Conservation (phyloP, 2,888 invertebrate species). For the Drosophila fulvimacula region DNA sequence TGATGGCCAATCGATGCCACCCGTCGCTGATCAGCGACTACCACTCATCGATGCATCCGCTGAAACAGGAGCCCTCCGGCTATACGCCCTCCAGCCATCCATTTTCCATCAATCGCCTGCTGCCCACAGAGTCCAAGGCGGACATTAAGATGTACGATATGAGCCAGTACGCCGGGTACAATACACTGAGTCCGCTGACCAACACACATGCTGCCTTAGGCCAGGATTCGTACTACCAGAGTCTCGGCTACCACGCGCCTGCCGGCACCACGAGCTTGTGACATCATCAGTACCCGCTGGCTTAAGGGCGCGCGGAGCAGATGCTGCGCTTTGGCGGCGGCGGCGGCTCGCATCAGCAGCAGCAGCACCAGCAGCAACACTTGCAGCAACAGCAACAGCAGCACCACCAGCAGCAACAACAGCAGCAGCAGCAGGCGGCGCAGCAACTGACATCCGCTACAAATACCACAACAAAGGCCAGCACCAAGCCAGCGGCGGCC, state of each 20-base stretch:
- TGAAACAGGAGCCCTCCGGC: slow-evolving; percentile 92
- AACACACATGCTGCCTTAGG: slow-evolving; percentile 88
- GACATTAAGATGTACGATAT: slow-evolving; percentile 97
- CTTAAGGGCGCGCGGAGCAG: slow-evolving; percentile 88
- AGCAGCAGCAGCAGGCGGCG: slow-evolving; percentile 61
- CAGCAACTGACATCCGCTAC: slow-evolving; percentile 77
- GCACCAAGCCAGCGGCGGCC: slow-evolving; percentile 72
- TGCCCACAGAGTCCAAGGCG: slow-evolving; percentile 94
- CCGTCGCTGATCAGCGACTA: slow-evolving; percentile 88
- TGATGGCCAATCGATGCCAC: slow-evolving; percentile 88
- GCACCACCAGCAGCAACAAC: slow-evolving; percentile 55
- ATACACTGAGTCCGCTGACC: slow-evolving; percentile 87
- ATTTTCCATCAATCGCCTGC: slow-evolving; percentile 96
- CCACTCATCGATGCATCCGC: slow-evolving; percentile 87
- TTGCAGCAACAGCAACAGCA: slow-evolving; percentile 64
- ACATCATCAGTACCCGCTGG: slow-evolving; percentile 93
- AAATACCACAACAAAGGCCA: slow-evolving; percentile 68
- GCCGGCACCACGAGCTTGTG: slow-evolving; percentile 93
- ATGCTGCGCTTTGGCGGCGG: slow-evolving; percentile 79
- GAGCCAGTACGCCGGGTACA: slow-evolving; percentile 88
- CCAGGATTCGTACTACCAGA: slow-evolving; percentile 93
- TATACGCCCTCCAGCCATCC: slow-evolving; percentile 95
- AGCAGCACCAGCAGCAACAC: slow-evolving; percentile 64
- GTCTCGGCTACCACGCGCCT: slow-evolving; percentile 90
- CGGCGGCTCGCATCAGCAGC: slow-evolving; percentile 49